Conservation (phyloP, 2,113 vertebrate species). For the Sapajus apella region DNA sequence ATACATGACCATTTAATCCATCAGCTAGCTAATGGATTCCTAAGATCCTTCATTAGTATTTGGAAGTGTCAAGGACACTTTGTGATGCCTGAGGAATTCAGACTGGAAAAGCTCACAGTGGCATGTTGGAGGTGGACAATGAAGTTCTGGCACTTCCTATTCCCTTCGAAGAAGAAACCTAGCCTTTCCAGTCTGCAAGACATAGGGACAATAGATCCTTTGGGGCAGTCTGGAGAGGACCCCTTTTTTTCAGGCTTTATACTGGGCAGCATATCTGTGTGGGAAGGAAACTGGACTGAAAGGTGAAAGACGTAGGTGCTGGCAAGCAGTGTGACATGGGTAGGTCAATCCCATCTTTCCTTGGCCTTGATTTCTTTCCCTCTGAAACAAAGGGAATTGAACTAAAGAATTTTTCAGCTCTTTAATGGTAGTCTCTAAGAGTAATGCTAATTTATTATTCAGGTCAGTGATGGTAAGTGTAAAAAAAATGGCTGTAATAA, state of each 20-base stretch:
- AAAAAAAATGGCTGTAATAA: not conserved
- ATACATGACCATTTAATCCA: not conserved
- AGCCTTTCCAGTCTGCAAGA: not conserved
- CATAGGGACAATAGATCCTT: not conserved
- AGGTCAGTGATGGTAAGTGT: not conserved
- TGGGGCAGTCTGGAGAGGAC: not conserved
- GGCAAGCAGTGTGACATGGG: not conserved
- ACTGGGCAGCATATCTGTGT: not conserved
- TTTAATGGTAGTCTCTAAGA: slow-evolving; percentile 15
- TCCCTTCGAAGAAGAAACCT: slow-evolving; percentile 1
- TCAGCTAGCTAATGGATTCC: not conserved
- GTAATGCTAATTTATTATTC: slow-evolving; percentile 42
- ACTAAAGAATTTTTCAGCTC: not conserved
- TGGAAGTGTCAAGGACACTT: not conserved
- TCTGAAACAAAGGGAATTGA: not conserved
- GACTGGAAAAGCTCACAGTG: not conserved
- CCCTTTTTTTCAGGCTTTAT: not conserved
- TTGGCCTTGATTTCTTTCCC: not conserved
- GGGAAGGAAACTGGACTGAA: not conserved
- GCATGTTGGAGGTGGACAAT: not conserved
- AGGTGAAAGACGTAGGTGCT: not conserved
- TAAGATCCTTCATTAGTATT: not conserved
- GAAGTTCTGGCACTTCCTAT: not conserved
- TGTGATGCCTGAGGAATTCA: not conserved
- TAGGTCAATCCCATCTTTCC: not conserved